Evolutionary conservation across 1,140 invertebrate species (phyloP).

Genomic region (Amyelois transitella): DNA sequence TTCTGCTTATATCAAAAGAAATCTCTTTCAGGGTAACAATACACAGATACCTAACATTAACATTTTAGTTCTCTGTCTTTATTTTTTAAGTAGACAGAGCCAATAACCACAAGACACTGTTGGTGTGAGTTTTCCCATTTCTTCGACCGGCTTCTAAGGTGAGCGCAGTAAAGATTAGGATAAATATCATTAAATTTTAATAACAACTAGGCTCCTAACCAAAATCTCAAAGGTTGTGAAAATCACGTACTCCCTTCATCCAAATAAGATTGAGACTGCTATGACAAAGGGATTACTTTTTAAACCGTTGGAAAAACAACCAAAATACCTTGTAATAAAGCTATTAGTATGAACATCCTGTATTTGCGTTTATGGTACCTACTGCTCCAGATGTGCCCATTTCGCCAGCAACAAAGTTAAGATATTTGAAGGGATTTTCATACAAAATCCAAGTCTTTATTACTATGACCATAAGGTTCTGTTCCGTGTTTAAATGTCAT

Average conservation of each 20-base stretch:
- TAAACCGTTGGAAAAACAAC: neutral
- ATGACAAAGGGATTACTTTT: neutral
- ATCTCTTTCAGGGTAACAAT: too few relatives aligned
- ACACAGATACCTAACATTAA: too few relatives aligned
- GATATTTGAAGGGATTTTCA: neutral
- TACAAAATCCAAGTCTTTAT: neutral
- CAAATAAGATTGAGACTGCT: neutral
- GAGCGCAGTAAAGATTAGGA: too few relatives aligned
- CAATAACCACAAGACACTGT: too few relatives aligned
- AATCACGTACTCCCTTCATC: neutral
- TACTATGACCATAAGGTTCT: neutral
- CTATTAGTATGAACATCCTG: constrained; percentile 2
- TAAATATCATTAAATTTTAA: neutral
- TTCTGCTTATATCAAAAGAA: too few relatives aligned
- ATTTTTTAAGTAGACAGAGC: too few relatives aligned
- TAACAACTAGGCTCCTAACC: neutral
- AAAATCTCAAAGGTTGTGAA: neutral
- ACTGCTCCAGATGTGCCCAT: neutral
- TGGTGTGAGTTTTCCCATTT: neutral
- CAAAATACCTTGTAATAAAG: neutral
- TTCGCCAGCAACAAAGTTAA: constrained; percentile 1
- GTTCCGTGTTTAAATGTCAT: neutral
- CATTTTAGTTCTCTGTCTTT: too few relatives aligned
- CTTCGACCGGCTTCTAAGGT: too few relatives aligned
- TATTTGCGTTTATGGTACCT: neutral